Conservation (phyloP, 2,113 vertebrate species). For the Zeus faber region DNA sequence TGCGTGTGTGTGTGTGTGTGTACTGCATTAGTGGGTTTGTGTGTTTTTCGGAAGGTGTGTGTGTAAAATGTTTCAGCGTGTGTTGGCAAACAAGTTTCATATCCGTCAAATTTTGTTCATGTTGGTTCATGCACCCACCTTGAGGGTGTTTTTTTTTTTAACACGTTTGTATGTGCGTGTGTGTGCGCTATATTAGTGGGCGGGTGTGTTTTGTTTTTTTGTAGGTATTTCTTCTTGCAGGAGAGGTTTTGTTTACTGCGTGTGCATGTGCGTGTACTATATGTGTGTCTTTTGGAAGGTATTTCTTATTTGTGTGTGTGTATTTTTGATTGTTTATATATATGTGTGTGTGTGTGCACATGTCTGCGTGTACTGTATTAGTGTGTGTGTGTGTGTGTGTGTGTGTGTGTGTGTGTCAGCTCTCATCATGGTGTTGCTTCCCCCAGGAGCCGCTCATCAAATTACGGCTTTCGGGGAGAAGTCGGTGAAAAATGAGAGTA, state of each 20-base stretch:
- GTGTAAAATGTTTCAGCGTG: constrained; percentile 23
- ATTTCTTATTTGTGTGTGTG: no score
- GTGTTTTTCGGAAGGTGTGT: constrained; percentile 5
- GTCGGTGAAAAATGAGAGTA: constrained; percentile 71
- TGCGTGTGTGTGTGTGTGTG: constrained; percentile 1
- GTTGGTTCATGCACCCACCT: neutral
- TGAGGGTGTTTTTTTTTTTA: no score
- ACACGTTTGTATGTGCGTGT: no score
- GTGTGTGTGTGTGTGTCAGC: constrained; percentile 6
- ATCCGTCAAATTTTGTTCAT: constrained; percentile 22
- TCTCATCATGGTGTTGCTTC: constrained; percentile 39
- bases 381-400: constrained; percentile 14
- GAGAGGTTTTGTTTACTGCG: neutral
- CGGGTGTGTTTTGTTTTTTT: neutral
- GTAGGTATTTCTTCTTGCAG: neutral
- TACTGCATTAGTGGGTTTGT: constrained; percentile 8
- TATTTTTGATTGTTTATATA: neutral
- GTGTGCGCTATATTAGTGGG: neutral
- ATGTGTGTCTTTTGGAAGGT: no score
- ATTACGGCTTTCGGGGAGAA: constrained; percentile 60
- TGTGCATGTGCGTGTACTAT: constrained; percentile 8
- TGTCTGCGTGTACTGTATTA: neutral
- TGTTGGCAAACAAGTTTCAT: constrained; percentile 48
- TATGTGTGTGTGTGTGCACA: constrained; percentile 7
- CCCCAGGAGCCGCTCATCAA: constrained; percentile 57